A percentile compares a stretch with the other conserved stretches of the same genome.
phyloP scores from a whole-genome alignment of 2,888 invertebrate species.

The Endomychus coccineus region DNA sequence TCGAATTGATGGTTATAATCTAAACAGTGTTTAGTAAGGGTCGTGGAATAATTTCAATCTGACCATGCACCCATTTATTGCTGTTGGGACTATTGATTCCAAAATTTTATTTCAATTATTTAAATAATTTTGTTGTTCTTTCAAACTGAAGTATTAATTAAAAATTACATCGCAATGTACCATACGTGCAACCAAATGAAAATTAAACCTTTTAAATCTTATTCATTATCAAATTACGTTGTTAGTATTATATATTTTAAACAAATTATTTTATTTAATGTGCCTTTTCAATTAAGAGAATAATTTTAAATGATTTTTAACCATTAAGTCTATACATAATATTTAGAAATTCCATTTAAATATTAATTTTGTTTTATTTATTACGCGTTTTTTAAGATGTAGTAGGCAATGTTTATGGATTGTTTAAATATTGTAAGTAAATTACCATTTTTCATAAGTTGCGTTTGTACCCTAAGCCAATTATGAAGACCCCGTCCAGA shows the following conservation, averaged over 20 bases:
- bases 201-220: constrained; percentile 1
- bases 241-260: constrained; percentile 13
- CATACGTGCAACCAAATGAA: constrained; percentile 10
- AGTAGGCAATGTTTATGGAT: constrained; percentile 26
- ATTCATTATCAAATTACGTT: constrained; percentile 1
- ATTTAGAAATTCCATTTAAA: constrained; percentile 19
- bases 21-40: too few relatives aligned
- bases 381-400: constrained; percentile 26
- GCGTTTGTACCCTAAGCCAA: too few relatives aligned
- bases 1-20: too few relatives aligned
- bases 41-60: too few relatives aligned
- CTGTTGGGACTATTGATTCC: too few relatives aligned
- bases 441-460: constrained; percentile 11
- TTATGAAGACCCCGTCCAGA: too few relatives aligned
- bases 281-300: constrained; percentile 1
- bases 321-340: constrained; percentile 16
- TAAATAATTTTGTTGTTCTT: too few relatives aligned
- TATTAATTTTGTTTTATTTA: constrained; percentile 24
- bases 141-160: too few relatives aligned
- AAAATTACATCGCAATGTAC: too few relatives aligned
- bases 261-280: constrained; percentile 6
- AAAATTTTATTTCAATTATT: too few relatives aligned
- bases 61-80: too few relatives aligned
- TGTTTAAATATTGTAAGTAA: constrained; percentile 32
- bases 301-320: constrained; percentile 6